These are phyloP conservation scores for Hipposideros larvatus DNA, from an alignment of 2,797 vertebrate genomes.

Conservation along the genomic window DNA sequence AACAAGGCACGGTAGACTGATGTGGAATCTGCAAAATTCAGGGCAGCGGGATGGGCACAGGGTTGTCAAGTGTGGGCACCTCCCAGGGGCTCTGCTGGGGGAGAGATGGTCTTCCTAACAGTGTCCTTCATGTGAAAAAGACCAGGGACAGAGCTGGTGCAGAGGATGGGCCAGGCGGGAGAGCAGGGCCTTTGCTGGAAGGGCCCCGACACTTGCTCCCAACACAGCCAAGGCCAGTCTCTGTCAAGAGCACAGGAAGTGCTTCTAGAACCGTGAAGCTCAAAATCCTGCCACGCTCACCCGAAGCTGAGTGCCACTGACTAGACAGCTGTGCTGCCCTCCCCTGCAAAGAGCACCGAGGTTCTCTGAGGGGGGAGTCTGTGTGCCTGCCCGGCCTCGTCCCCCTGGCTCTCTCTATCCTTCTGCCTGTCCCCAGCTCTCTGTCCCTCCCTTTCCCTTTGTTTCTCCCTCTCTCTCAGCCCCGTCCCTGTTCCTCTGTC, in stretches of 20 bases:
- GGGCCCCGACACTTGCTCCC: neutral
- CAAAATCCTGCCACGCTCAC: neutral
- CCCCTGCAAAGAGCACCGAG: too few relatives aligned
- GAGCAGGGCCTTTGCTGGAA: neutral
- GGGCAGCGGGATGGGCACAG: neutral
- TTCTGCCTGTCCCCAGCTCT: neutral
- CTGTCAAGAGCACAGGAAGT: neutral
- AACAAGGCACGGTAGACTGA: neutral
- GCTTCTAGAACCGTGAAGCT: neutral
- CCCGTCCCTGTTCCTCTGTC: neutral
- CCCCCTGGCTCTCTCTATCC: neutral
- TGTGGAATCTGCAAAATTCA: accelerated
- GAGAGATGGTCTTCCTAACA: neutral
- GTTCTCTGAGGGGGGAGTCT: too few relatives aligned
- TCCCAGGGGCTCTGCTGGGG: neutral
- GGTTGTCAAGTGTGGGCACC: neutral
- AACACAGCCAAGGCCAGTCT: neutral
- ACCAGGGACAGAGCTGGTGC: neutral
- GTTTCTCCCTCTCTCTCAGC: neutral
- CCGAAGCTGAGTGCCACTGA: neutral
- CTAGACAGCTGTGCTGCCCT: neutral
- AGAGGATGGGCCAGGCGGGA: accelerated
- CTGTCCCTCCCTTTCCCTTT: neutral
- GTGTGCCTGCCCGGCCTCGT: neutral
- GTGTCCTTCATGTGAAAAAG: neutral